Conservation (phyloP, 1,140 invertebrate genomes). For the Caenorhabditis tropicalis region DNA sequence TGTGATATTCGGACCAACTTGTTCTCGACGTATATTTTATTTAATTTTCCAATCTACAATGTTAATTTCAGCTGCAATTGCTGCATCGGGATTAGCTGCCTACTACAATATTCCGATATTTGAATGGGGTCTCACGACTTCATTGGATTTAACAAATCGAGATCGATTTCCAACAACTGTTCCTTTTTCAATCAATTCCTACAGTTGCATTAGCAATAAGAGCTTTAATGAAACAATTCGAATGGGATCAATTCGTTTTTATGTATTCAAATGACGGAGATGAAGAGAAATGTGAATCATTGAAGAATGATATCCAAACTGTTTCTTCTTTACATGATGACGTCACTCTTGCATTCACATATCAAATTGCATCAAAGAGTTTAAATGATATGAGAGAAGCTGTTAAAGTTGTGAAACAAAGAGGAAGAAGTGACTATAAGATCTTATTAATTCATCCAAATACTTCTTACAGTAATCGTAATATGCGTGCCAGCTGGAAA, state of each 20-base stretch:
- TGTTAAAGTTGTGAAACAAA: not conserved
- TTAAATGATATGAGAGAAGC: not conserved
- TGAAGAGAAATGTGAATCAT: not conserved
- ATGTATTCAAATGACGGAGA: not conserved
- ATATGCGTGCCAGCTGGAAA: not conserved
- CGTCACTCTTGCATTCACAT: not conserved
- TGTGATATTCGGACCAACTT: slow-evolving; percentile 7
- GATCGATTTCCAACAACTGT: not conserved
- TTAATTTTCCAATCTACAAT: not conserved
- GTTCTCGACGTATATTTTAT: not conserved
- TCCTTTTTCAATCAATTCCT: not conserved
- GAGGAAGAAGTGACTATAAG: not conserved
- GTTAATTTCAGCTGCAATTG: not conserved
- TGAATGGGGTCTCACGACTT: not conserved
- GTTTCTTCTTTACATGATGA: not conserved
- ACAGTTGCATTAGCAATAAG: not conserved
- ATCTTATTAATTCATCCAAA: not conserved
- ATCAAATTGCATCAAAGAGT: not conserved
- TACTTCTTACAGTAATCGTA: not conserved
- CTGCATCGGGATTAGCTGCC: not conserved
- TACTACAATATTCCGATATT: slow-evolving; percentile 11
- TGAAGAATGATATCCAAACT: not conserved
- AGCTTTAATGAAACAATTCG: not conserved
- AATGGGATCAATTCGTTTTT: slow-evolving; percentile 4
- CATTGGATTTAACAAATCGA: not conserved